phyloP scores from a whole-genome alignment of 2,113 vertebrate genomes.

The Nerophis ophidion region DNA sequence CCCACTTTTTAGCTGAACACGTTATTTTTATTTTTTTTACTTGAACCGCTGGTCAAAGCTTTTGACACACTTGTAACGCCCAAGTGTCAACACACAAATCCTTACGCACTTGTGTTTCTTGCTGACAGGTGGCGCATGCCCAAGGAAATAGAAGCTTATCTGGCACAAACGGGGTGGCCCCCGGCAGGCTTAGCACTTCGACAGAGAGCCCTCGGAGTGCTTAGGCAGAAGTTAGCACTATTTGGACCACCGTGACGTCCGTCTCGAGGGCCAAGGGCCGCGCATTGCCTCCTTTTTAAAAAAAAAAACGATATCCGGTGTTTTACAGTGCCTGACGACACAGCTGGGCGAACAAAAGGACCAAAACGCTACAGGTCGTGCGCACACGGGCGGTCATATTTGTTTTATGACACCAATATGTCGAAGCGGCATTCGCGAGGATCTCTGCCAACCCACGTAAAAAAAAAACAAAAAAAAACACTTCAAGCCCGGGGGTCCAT shows the following conservation, averaged over 20 bases:
- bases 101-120: conserved; percentile 28
- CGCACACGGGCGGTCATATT: not conserved
- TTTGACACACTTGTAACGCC: conserved; percentile 20
- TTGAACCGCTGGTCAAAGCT: conserved; percentile 21
- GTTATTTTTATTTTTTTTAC: conserved; percentile 20
- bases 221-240: conserved; percentile 47
- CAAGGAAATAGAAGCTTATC: conserved; percentile 56
- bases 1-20: conserved; percentile 24
- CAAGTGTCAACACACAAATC: conserved; percentile 25
- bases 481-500: conserved; percentile 33
- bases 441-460: conserved; percentile 35
- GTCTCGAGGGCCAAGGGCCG: conserved; percentile 50
- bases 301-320: conserved; percentile 27
- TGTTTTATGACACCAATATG: not conserved
- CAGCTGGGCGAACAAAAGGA: conserved; percentile 38
- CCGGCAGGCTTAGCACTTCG: conserved; percentile 58
- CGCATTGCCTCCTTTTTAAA: conserved; percentile 44
- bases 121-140: conserved; percentile 57
- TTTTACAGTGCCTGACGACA: conserved; percentile 23
- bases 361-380: conserved; percentile 17
- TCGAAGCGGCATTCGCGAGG: conserved; percentile 21
- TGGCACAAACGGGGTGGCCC: conserved; percentile 39
- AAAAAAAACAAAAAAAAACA: conserved; percentile 24
- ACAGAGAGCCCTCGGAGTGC: conserved; percentile 40
- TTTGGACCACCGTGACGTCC: conserved; percentile 48